These are phyloP conservation scores for Thunnus maccoyii DNA, from an alignment of 2,113 vertebrate species.

Conservation along the genomic window DNA sequence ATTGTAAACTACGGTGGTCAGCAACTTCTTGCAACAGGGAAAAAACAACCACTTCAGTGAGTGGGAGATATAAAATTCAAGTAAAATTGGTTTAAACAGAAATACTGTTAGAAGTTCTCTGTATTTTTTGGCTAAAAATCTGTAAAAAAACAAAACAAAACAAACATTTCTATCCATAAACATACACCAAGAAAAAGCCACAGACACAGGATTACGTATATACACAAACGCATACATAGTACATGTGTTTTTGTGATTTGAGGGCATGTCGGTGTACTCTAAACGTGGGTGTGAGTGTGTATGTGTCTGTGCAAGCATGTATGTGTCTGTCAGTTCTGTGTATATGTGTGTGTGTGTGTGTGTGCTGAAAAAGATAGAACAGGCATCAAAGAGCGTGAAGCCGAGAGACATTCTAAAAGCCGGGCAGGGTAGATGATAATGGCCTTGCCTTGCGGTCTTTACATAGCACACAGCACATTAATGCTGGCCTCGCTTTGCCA, in stretches of 20 bases:
- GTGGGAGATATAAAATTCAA: constrained; percentile 7
- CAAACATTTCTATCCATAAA: not conserved
- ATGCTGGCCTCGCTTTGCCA: constrained; percentile 51
- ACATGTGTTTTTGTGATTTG: constrained; percentile 13
- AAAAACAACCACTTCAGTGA: constrained; percentile 19
- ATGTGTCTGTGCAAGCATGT: not conserved
- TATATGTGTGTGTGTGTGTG: not conserved
- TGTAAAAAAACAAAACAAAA: not conserved
- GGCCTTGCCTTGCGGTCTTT: constrained; percentile 67
- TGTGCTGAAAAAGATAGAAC: constrained; percentile 40
- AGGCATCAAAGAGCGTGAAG: constrained; percentile 60
- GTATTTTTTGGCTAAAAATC: not conserved
- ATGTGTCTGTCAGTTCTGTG: constrained; percentile 22
- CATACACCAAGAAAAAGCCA: not conserved
- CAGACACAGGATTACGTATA: not conserved
- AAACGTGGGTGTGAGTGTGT: not conserved
- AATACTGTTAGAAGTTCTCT: not conserved
- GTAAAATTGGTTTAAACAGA: constrained; percentile 32
- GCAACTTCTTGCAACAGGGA: constrained; percentile 32
- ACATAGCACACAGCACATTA: constrained; percentile 66
- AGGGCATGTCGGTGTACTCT: not conserved
- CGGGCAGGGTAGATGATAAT: constrained; percentile 63
- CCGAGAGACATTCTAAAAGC: constrained; percentile 59
- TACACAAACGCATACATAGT: constrained; percentile 13
- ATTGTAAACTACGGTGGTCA: constrained; percentile 44